Evolutionary conservation across 2,113 vertebrate genomes (phyloP), one percentile per base, ranked within the genome.

Genomic region (Archocentrus centrarchus): DNA sequence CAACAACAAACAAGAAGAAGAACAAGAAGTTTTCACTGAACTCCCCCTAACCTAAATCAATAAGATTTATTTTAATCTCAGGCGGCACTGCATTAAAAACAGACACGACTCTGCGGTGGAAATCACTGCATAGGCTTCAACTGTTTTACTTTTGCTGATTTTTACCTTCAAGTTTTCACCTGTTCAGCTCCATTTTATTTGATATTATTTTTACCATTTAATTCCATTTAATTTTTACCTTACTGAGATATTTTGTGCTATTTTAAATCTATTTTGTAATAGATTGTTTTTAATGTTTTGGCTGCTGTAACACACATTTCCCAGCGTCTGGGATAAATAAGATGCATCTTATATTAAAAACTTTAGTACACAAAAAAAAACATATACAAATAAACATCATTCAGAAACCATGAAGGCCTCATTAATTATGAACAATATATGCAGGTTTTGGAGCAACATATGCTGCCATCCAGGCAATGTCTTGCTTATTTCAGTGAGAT

Each of bases 41-140:
- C 27, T 53, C 27, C 68, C 3, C 68, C 18, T 32, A 50, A 73
- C 68, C 11, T 73, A 18, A 73, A 73, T 73, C 68, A 73, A 73
- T 73, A 55, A 55, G 10, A 55, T 50, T 73, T 73, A 55, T 73
- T 73, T 73, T 73, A 55, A 73, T 73, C 68, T 73, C 68, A 73
- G 18, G 27, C 4, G 1, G 68, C 68, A 13, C 47, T 70, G 66
- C 17, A 32, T 70, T 70, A 53, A 70, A 70, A 53, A 0, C 66
- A 53, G 66, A 70, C 66, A 70, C 6, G 24, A 32, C 50, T 70
- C 66, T 53, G 17, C 24, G 30, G 66, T 53, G 66, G 24, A 53
- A 70, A 53, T 32, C 17, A 53, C 66, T 7, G 24, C 44, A 50
- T 30, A 24, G 4, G 24, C 50, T 13, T 50, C 30, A 53, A 32